A percentile compares a stretch with the other conserved stretches of the same genome.
Conservation (phyloP, 2,888 invertebrate species). For the Mesochorus sp. region DNA sequence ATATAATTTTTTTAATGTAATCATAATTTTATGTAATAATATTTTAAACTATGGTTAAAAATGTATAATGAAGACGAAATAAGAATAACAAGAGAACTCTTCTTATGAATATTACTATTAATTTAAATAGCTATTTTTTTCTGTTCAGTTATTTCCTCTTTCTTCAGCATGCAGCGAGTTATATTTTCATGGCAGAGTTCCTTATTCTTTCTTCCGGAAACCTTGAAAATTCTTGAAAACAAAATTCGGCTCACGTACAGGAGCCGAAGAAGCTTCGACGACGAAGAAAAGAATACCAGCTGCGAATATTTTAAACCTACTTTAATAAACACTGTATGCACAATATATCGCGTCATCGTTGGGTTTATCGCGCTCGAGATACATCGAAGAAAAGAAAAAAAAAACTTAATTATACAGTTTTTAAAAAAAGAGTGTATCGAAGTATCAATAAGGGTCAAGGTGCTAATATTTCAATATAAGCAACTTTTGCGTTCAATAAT, state of each 20-base stretch:
- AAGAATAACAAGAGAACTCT: too few species aligned
- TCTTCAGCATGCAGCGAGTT: too few species aligned
- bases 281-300: constrained; percentile 29
- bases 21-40: too few species aligned
- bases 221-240: constrained; percentile 5
- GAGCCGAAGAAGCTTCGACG: constrained; percentile 21
- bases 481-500: too few species aligned
- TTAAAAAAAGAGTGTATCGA: background rate
- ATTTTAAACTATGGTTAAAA: too few species aligned
- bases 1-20: too few species aligned
- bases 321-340: constrained; percentile 41
- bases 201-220: constrained; percentile 4
- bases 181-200: too few species aligned
- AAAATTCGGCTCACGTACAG: constrained; percentile 56
- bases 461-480: too few species aligned
- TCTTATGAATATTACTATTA: too few species aligned
- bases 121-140: background rate
- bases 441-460: too few species aligned
- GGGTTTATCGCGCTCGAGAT: constrained; percentile 36
- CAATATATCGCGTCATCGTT: constrained; percentile 41
- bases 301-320: constrained; percentile 56
- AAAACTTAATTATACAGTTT: constrained; percentile 27
- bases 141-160: too few species aligned
- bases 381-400: constrained; percentile 11
- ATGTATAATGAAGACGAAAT: too few species aligned